phyloP scores from a whole-genome alignment of 2,888 invertebrate genomes.

The Bugulina stolonifera region DNA sequence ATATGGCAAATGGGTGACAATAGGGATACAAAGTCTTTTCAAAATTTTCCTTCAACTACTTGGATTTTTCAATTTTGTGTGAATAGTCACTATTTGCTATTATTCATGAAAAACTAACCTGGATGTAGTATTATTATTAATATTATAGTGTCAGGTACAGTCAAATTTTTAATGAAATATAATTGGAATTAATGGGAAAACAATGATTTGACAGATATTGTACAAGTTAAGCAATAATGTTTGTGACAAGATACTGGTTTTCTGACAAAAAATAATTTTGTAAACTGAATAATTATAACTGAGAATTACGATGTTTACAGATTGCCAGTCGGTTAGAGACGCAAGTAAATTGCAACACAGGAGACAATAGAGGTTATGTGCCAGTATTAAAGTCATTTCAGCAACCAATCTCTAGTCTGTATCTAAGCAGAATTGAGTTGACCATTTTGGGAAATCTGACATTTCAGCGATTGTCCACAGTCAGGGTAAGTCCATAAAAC shows the following conservation, averaged over 20 bases:
- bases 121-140: no score
- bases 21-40: no score
- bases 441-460: background rate
- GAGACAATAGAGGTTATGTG: background rate
- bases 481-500: constrained; percentile 1
- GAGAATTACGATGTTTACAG: background rate
- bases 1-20: no score
- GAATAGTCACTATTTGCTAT: no score
- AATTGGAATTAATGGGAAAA: background rate
- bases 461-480: background rate
- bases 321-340: constrained; percentile 19
- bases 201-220: background rate
- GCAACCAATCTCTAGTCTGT: background rate
- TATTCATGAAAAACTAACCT: no score
- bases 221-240: no score
- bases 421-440: constrained; percentile 9
- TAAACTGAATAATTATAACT: background rate
- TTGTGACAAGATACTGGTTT: no score
- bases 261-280: background rate
- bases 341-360: background rate
- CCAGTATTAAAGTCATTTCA: background rate
- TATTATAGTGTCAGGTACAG: no score
- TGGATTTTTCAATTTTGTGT: no score
- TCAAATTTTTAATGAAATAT: no score
- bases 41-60: no score